Percentiles rank a stretch among this genome's conserved stretches.
Conservation (phyloP, 2,113 vertebrate genomes). For the Ictalurus furcatus region DNA sequence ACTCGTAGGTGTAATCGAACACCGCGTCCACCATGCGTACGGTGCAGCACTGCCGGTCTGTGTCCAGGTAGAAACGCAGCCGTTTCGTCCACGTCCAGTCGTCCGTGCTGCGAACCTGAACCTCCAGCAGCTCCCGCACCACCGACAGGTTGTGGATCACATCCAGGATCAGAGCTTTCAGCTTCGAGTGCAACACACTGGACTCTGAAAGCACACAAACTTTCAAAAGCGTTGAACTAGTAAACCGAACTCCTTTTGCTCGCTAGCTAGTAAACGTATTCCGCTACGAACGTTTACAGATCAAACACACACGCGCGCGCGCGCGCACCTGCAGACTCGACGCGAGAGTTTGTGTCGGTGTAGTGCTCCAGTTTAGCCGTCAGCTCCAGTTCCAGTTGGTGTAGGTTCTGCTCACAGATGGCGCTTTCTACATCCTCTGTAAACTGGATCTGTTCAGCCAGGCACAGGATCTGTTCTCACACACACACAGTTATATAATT, state of each 20-base stretch:
- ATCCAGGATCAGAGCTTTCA: slow-evolving; percentile 94
- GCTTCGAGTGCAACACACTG: slow-evolving; percentile 85
- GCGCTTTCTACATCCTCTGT: slow-evolving; percentile 91
- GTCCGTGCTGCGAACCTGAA: slow-evolving; percentile 73
- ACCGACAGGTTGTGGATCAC: slow-evolving; percentile 94
- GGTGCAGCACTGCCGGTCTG: slow-evolving; percentile 76
- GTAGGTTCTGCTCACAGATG: slow-evolving; percentile 80
- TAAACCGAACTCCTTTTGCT: neutral
- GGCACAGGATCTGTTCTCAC: slow-evolving; percentile 83
- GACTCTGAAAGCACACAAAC: slow-evolving; percentile 69
- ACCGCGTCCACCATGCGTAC: slow-evolving; percentile 94
- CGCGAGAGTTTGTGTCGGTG: slow-evolving; percentile 79
- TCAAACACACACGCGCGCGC: neutral
- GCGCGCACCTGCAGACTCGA: slow-evolving; percentile 64
- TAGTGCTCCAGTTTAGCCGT: slow-evolving; percentile 87
- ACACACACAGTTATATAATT: slow-evolving; percentile 3
- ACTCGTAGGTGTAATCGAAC: slow-evolving; percentile 94
- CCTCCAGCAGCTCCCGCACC: slow-evolving; percentile 83
- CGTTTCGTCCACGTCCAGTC: slow-evolving; percentile 95
- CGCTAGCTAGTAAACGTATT: neutral
- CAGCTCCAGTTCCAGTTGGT: slow-evolving; percentile 85
- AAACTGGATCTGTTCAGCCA: slow-evolving; percentile 96
- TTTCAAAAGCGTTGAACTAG: neutral
- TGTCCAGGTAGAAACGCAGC: slow-evolving; percentile 89
- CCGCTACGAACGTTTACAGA: neutral